phyloP scores from a whole-genome alignment of 2,113 vertebrate genomes.

The Cheirogaleus medius region DNA sequence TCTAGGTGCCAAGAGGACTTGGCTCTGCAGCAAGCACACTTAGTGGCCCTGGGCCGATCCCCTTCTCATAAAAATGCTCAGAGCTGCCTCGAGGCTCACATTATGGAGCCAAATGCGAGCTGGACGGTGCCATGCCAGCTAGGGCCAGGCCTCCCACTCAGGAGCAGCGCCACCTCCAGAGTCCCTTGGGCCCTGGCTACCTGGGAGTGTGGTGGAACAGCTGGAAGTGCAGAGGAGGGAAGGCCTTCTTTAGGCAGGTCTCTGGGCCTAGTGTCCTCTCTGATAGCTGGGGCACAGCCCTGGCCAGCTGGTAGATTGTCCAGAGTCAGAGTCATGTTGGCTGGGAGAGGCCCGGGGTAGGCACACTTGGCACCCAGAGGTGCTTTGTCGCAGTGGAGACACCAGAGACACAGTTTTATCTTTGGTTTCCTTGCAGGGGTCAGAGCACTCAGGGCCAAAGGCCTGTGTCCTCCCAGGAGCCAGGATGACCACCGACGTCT shows the following conservation, averaged over 20 bases:
- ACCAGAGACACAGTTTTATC: background rate
- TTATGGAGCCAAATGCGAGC: background rate
- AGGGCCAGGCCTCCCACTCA: background rate
- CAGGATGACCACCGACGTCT: conserved; percentile 93
- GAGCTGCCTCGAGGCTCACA: background rate
- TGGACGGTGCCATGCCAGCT: background rate
- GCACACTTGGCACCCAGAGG: background rate
- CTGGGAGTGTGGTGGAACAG: background rate
- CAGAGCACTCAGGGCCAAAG: conserved; percentile 79
- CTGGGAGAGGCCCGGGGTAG: background rate
- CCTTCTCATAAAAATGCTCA: accelerated
- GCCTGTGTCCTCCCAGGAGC: conserved; percentile 59
- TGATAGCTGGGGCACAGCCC: background rate
- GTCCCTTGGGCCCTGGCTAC: background rate
- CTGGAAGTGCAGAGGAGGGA: background rate
- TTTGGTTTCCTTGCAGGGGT: conserved; percentile 73
- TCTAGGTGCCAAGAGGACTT: background rate
- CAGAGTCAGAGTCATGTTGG: background rate
- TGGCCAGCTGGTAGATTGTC: background rate
- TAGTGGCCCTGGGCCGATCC: background rate
- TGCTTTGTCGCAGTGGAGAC: background rate
- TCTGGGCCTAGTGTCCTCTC: background rate
- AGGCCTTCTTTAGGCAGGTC: background rate
- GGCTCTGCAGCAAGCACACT: background rate
- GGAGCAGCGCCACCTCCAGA: background rate